Evolutionary conservation across 2,797 vertebrate genomes (phyloP).

Genomic region (Squalus acanthias): DNA sequence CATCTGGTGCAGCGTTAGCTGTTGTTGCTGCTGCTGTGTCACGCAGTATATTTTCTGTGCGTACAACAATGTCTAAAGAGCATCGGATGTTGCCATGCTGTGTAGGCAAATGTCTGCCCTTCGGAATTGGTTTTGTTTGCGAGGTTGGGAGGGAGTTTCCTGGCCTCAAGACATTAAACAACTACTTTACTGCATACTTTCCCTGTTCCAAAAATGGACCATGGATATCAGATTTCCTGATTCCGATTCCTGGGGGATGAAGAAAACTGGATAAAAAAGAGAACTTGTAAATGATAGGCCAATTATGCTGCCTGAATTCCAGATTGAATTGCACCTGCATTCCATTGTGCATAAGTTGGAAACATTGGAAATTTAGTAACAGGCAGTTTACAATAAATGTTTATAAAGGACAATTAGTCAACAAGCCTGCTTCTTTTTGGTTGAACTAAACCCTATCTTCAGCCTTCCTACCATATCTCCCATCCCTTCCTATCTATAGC

Average conservation of each 20-base stretch:
- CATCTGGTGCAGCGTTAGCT: not conserved
- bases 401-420: not conserved
- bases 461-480: not conserved
- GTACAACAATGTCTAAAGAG: not conserved
- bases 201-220: not conserved
- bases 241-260: not conserved
- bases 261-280: not conserved
- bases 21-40: not conserved
- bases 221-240: not conserved
- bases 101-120: not conserved
- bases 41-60: not conserved
- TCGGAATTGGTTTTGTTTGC: not conserved
- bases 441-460: not conserved
- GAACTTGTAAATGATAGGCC: not conserved
- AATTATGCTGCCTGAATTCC: not conserved
- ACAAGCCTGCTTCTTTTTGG: not conserved
- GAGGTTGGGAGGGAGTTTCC: not conserved
- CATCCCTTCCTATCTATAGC: not conserved
- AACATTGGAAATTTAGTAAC: not conserved
- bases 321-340: not conserved
- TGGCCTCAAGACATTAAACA: not conserved
- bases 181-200: not conserved
- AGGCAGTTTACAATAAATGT: not conserved
- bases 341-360: not conserved
- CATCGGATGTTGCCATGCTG: not conserved